phyloP scores from a whole-genome alignment of 2,888 invertebrate species.

The Leptopilina drosophilae region DNA sequence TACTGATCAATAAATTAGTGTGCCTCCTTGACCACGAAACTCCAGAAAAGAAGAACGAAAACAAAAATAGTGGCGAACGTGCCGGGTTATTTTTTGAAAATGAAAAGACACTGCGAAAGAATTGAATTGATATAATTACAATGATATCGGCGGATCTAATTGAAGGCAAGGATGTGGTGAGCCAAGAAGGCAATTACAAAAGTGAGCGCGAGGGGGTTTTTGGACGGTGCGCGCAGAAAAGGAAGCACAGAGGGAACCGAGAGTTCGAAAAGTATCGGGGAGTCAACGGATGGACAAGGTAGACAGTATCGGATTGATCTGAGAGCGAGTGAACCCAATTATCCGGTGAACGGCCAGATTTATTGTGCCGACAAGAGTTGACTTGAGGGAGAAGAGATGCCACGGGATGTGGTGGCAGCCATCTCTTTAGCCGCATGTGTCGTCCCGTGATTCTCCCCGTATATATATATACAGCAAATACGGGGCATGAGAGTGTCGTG shows the following conservation, averaged over 20 bases:
- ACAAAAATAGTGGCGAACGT: too few relatives aligned
- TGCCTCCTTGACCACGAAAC: too few relatives aligned
- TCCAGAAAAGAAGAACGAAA: too few relatives aligned
- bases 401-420: slow-evolving; percentile 68
- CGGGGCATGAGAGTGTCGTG: slow-evolving; percentile 66
- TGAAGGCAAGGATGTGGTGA: too few relatives aligned
- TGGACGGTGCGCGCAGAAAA: not conserved
- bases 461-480: too few relatives aligned
- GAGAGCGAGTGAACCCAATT: slow-evolving; percentile 77
- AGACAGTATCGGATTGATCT: slow-evolving; percentile 77
- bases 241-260: slow-evolving; percentile 37
- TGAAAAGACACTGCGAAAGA: not conserved
- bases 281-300: slow-evolving; percentile 64
- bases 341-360: slow-evolving; percentile 75
- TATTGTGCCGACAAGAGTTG: slow-evolving; percentile 72
- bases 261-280: slow-evolving; percentile 45
- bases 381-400: slow-evolving; percentile 69
- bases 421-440: slow-evolving; percentile 63
- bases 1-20: too few relatives aligned
- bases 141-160: not conserved
- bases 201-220: not conserved
- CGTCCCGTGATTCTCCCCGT: slow-evolving; percentile 54
- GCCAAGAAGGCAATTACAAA: too few relatives aligned
- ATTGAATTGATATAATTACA: not conserved
- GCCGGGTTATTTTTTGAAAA: not conserved